Evolutionary conservation across 2,797 vertebrate species (phyloP).

Genomic region (Vespertilio murinus): DNA sequence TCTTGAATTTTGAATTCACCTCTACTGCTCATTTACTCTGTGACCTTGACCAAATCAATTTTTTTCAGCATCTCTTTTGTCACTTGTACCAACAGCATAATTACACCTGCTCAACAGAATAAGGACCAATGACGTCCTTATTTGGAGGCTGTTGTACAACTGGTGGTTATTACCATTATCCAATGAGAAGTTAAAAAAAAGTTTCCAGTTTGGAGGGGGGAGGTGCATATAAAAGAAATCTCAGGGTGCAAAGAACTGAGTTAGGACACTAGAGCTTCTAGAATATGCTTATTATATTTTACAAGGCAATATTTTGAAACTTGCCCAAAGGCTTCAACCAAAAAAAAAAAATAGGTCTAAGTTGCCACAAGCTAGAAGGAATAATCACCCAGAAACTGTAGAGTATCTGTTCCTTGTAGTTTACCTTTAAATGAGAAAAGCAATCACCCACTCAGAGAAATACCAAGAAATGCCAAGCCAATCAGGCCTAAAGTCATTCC

Average conservation of each 20-base stretch:
- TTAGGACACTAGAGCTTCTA: background rate
- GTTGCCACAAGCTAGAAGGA: slow-evolving; percentile 18
- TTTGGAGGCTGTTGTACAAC: background rate
- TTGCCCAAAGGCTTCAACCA: slow-evolving; percentile 23
- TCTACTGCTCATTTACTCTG: slow-evolving; percentile 21
- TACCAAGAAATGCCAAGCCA: slow-evolving; percentile 50
- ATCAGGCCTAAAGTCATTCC: slow-evolving; percentile 48
- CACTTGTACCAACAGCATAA: slow-evolving; percentile 48
- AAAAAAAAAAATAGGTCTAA: slow-evolving; percentile 56
- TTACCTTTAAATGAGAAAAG: slow-evolving; percentile 56
- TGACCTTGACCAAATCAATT: background rate
- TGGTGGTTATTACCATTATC: background rate
- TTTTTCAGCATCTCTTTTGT: slow-evolving; percentile 3
- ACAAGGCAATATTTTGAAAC: slow-evolving; percentile 43
- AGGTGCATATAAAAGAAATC: background rate
- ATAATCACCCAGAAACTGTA: slow-evolving; percentile 1
- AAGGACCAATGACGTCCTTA: background rate
- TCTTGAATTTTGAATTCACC: slow-evolving; percentile 42
- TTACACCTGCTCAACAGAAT: background rate
- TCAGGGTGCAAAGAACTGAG: background rate
- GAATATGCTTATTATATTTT: slow-evolving; percentile 36
- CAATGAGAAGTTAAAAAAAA: background rate
- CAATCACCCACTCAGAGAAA: slow-evolving; percentile 40
- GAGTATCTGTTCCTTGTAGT: slow-evolving; percentile 19
- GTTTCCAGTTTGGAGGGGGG: background rate